Base-by-base conservation (phyloP, 2,888 invertebrate genomes). In the Eupelmus urozonus region DNA sequence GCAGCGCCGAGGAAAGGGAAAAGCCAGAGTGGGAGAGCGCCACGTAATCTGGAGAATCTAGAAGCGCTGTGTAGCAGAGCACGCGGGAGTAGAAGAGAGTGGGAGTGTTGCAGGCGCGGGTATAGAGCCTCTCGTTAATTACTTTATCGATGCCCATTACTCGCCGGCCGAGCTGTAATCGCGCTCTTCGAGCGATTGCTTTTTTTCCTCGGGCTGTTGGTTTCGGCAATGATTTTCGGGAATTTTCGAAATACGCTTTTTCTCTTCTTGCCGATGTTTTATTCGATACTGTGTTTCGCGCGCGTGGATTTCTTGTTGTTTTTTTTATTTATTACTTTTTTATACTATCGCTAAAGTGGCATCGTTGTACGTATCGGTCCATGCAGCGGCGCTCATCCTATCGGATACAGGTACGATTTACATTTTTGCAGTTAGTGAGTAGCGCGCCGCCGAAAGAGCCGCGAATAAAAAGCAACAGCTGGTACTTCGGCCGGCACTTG, bases 381-480 rank as follows among this genome's bases (percentile, higher is more conserved):
- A 34, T 34, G 5, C 3, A 34, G 9, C 3, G 34, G 13, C 16
- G 9, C 16, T 45, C 45, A 49, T 29, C 11, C 55, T 69, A 57
- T 69, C 40, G 27, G 27, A 69, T 9, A n/a, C 55, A 13, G 4
- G 57, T 7, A 13, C 55, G 34, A 69, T 69, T 57, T 69, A 57
- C 69, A 69, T 69, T 69, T 69, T 57, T 69, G 55, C 25, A 55
- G 69, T 55, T 57, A 40, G 55, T 11, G 69, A 69, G 7, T 66
- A 2, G 29, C 13, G 9, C 27, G 62, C 40, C 29, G 59, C 18
- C 1, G 20, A 20, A 20, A 4, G 45, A 27, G 27, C 20, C 27
- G 9, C 27, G 25, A 23, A 65, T 65, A 65, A 65, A 65, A 51
- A 29, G 49, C 51, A 65, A 65, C 65, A 51, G 51, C 51, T 27